phyloP scores from a whole-genome alignment of 2,888 invertebrate species.

The Microctonus hyperodae region DNA sequence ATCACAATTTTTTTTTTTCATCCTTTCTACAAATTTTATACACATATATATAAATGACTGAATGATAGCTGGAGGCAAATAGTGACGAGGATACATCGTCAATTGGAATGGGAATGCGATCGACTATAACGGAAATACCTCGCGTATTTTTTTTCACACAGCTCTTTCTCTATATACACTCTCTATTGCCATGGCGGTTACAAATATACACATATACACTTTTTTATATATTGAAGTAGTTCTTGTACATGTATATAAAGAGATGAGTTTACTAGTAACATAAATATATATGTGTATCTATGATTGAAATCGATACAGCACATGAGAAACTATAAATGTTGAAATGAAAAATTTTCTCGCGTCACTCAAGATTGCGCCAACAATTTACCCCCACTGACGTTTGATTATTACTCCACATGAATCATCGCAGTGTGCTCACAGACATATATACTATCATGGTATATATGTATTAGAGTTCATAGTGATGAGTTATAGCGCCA shows the following conservation, averaged over 20 bases:
- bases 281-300: no score
- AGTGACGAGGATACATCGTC: constrained; percentile 1
- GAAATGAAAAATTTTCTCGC: constrained; percentile 14
- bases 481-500: constrained; percentile 30
- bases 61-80: neutral
- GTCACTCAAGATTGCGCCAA: constrained; percentile 23
- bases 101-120: constrained; percentile 13
- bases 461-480: neutral
- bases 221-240: no score
- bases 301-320: constrained; percentile 11
- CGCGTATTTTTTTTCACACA: constrained; percentile 9
- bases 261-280: no score
- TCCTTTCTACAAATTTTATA: neutral
- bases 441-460: neutral
- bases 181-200: no score
- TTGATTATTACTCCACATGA: constrained; percentile 32
- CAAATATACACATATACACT: no score
- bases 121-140: constrained; percentile 16
- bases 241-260: no score
- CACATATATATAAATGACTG: neutral
- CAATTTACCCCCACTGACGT: constrained; percentile 30
- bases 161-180: no score
- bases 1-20: neutral
- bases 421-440: constrained; percentile 21
- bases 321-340: constrained; percentile 12